Evolutionary conservation across 2,797 vertebrate species (phyloP).

Genomic region (Aeoliscus strigatus): DNA sequence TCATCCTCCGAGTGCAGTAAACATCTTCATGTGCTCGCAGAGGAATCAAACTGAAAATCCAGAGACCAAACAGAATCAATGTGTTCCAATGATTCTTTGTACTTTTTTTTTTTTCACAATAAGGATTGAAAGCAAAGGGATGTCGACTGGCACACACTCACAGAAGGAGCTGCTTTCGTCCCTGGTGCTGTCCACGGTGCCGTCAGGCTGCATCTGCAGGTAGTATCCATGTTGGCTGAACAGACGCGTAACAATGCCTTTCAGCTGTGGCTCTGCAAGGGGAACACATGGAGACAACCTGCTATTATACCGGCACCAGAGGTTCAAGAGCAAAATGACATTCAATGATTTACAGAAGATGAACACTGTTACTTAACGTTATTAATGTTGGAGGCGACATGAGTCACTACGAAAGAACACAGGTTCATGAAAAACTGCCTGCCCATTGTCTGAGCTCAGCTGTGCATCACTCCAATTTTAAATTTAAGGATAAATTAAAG

Average conservation of each 20-base stretch:
- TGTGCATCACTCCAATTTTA: too few relatives aligned
- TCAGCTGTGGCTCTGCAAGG: conserved; percentile 92
- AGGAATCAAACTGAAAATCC: too few relatives aligned
- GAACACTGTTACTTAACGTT: neutral
- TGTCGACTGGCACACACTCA: conserved; percentile 45
- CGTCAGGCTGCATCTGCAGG: conserved; percentile 96
- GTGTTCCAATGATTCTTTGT: too few relatives aligned
- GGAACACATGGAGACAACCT: conserved; percentile 24
- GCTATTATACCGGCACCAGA: conserved; percentile 11
- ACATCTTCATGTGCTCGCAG: too few relatives aligned
- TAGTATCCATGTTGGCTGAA: conserved; percentile 96
- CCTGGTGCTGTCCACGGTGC: conserved; percentile 94
- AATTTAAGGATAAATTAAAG: too few relatives aligned
- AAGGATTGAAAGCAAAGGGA: too few relatives aligned
- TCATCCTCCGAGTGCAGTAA: too few relatives aligned
- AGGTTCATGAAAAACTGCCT: too few relatives aligned
- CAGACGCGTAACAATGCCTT: conserved; percentile 95
- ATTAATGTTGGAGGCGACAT: too few relatives aligned
- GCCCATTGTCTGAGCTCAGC: too few relatives aligned
- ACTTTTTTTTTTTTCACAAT: too few relatives aligned
- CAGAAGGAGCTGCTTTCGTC: conserved; percentile 90
- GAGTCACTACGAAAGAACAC: conserved; percentile 2
- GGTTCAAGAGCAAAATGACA: neutral
- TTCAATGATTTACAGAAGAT: conserved; percentile 8
- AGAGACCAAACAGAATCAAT: too few relatives aligned